phyloP scores from a whole-genome alignment of 2,797 vertebrate species.

The Dallia pectoralis region DNA sequence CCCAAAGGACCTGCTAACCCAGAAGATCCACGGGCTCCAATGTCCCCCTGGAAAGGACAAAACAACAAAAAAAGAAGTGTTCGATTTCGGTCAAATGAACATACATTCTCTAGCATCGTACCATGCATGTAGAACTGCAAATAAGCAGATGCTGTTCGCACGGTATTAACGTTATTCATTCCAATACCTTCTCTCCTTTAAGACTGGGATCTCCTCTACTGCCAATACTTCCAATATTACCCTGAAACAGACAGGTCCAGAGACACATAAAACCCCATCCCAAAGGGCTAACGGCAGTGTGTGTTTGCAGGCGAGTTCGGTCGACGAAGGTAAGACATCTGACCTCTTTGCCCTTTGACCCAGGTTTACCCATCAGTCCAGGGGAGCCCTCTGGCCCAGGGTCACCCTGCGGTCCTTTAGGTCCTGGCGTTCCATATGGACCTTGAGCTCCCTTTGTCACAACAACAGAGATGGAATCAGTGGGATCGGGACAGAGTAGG shows the following conservation, averaged over 20 bases:
- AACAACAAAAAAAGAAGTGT: not conserved
- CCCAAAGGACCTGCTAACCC: constrained; percentile 68
- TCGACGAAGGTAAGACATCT: constrained; percentile 13
- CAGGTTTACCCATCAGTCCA: constrained; percentile 67
- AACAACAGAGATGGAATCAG: not conserved
- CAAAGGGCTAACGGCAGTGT: not conserved
- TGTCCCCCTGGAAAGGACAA: constrained; percentile 63
- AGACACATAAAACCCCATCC: not conserved
- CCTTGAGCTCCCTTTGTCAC: constrained; percentile 63
- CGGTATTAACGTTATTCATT: not conserved
- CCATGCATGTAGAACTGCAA: too few species aligned
- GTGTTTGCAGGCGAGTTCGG: not conserved
- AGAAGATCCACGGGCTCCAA: constrained; percentile 64
- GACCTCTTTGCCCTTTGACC: constrained; percentile 67
- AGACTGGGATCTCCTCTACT: constrained; percentile 49
- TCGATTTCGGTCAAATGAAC: not conserved
- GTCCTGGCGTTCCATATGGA: constrained; percentile 51
- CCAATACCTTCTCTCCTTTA: constrained; percentile 65
- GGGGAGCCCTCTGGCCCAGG: constrained; percentile 56
- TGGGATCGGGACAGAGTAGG: not conserved
- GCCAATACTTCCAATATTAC: constrained; percentile 52
- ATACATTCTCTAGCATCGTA: not conserved
- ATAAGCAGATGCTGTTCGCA: too few species aligned
- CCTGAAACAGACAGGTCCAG: constrained; percentile 44
- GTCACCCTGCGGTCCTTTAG: constrained; percentile 51